Conservation (phyloP, 2,888 invertebrate genomes). For the Synanthedon tipuliformis region DNA sequence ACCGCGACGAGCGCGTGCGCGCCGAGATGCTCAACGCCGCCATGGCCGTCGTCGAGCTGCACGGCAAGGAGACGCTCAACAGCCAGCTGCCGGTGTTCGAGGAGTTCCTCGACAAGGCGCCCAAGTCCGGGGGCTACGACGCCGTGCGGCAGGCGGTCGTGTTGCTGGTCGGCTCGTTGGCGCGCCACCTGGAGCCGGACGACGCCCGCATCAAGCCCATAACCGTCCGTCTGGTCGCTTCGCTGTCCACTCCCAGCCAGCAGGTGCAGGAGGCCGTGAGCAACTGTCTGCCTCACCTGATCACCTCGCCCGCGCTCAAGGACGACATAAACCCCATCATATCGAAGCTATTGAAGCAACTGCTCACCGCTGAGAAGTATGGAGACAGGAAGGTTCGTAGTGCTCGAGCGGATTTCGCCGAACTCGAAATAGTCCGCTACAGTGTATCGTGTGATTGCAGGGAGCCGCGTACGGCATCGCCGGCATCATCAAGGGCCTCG, state of each 20-base stretch:
- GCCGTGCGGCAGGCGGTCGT: slow-evolving; percentile 96
- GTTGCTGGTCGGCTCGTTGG: slow-evolving; percentile 96
- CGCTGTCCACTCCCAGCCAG: slow-evolving; percentile 96
- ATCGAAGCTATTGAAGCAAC: slow-evolving; percentile 85
- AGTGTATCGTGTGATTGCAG: slow-evolving; percentile 29
- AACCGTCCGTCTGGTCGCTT: slow-evolving; percentile 87
- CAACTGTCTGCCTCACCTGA: slow-evolving; percentile 93
- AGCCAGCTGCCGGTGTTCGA: slow-evolving; percentile 92
- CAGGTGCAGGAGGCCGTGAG: slow-evolving; percentile 97
- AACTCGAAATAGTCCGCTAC: not conserved
- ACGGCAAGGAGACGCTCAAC: slow-evolving; percentile 86
- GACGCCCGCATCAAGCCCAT: slow-evolving; percentile 95
- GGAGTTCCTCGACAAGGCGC: slow-evolving; percentile 91
- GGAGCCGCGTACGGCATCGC: slow-evolving; percentile 99
- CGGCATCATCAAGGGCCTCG: slow-evolving; percentile 96
- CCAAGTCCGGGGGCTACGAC: slow-evolving; percentile 90
- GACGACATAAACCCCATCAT: slow-evolving; percentile 91
- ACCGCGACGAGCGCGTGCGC: slow-evolving; percentile 84
- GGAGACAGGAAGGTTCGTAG: slow-evolving; percentile 76
- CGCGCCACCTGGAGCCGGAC: slow-evolving; percentile 92
- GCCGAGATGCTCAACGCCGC: slow-evolving; percentile 95
- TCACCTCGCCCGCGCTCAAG: slow-evolving; percentile 84
- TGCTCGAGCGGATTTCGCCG: too few relatives aligned
- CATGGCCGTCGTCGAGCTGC: slow-evolving; percentile 89
- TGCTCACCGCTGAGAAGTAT: slow-evolving; percentile 92